A percentile compares a stretch with the other conserved stretches of the same genome.
Evolutionary conservation across 1,140 invertebrate species (phyloP).

Genomic region (Colletes latitarsis): DNA sequence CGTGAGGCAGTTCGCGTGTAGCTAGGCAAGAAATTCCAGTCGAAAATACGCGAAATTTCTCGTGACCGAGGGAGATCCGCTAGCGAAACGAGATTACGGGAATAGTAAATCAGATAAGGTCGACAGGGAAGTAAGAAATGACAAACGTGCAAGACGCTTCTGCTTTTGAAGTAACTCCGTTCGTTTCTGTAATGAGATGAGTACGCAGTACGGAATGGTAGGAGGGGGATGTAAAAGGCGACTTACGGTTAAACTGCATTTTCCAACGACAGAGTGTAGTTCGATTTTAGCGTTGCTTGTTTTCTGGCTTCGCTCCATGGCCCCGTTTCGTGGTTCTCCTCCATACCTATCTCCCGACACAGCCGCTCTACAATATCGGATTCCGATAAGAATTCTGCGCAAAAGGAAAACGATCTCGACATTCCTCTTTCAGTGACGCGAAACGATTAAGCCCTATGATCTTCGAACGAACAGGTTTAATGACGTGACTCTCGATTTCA

Average conservation of each 20-base stretch:
- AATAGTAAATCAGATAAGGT: conserved; percentile 44
- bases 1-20: neutral
- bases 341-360: conserved; percentile 3
- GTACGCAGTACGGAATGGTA: conserved; percentile 44
- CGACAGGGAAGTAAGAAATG: conserved; percentile 32
- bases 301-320: conserved; percentile 76
- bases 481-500: conserved; percentile 40
- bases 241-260: conserved; percentile 77
- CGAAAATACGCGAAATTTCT: neutral
- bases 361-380: conserved; percentile 66
- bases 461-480: conserved; percentile 24
- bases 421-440: conserved; percentile 66
- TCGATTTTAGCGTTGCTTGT: conserved; percentile 75
- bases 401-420: conserved; percentile 57
- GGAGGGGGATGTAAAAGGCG: conserved; percentile 57
- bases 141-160: conserved; percentile 43
- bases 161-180: conserved; percentile 39
- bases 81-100: conserved; percentile 17
- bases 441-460: conserved; percentile 58
- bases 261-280: conserved; percentile 68
- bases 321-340: neutral
- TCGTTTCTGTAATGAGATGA: conserved; percentile 67
- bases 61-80: neutral
- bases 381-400: conserved; percentile 75
- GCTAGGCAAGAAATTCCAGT: neutral